Conservation (phyloP, 2,797 vertebrate species). For the Myotis pilosus region DNA sequence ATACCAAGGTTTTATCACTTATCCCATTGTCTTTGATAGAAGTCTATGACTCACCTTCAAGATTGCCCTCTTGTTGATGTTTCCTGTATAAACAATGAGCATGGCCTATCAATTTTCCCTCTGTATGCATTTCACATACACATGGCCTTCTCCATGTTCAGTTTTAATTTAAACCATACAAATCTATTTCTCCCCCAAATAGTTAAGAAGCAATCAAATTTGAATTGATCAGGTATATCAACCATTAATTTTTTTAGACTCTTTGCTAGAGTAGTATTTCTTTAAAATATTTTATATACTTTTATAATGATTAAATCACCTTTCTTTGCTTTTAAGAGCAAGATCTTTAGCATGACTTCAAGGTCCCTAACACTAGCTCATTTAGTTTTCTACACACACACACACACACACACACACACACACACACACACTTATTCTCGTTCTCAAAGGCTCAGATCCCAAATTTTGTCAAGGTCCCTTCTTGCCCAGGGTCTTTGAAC, state of each 20-base stretch:
- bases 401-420: neutral
- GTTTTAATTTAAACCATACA: neutral
- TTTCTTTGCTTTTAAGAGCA: neutral
- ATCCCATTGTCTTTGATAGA: neutral
- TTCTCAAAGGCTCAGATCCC: neutral
- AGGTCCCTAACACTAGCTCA: neutral
- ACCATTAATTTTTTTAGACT: neutral
- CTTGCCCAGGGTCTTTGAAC: neutral
- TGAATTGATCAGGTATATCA: neutral
- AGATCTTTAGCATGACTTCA: neutral
- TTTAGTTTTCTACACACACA: neutral
- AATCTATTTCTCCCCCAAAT: neutral
- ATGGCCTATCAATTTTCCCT: neutral
- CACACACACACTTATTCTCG: neutral
- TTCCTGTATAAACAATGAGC: neutral
- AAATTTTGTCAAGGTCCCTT: neutral
- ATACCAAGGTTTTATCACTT: neutral
- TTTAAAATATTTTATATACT: neutral
- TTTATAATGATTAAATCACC: neutral
- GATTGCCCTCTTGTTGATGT: neutral
- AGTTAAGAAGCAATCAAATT: neutral
- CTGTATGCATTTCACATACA: neutral
- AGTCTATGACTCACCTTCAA: neutral
- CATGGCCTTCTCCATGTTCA: neutral
- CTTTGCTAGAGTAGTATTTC: neutral